Evolutionary conservation across 1,140 invertebrate genomes (phyloP).

Genomic region (Myzus persicae): DNA sequence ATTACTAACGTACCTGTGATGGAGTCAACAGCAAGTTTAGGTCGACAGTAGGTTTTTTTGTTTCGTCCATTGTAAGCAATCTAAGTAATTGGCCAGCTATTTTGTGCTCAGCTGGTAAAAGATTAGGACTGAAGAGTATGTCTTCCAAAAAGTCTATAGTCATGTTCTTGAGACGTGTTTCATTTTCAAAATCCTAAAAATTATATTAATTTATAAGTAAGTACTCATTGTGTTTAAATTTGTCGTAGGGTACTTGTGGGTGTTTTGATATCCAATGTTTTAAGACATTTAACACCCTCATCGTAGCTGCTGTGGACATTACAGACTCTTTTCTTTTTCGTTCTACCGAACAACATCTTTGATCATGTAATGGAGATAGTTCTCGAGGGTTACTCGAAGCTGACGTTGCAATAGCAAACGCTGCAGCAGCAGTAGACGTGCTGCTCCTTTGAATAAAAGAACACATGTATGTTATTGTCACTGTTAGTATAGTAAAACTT

Average conservation of each 20-base stretch:
- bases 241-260: conserved; percentile 65
- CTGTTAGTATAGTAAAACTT: conserved; percentile 1
- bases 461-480: not conserved
- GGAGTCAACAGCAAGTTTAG: conserved; percentile 76
- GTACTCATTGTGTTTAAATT: not conserved
- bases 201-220: not conserved
- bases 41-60: conserved; percentile 71
- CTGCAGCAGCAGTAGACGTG: conserved; percentile 86
- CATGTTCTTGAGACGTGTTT: conserved; percentile 76
- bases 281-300: conserved; percentile 90
- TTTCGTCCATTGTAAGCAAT: conserved; percentile 79
- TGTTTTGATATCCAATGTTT: conserved; percentile 80
- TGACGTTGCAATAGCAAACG: conserved; percentile 91
- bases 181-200: conserved; percentile 82
- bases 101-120: conserved; percentile 91
- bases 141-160: conserved; percentile 90
- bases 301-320: conserved; percentile 90
- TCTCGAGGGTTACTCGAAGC: conserved; percentile 83
- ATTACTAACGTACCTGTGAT: conserved; percentile 70
- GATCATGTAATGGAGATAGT: conserved; percentile 63
- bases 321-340: conserved; percentile 80
- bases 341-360: conserved; percentile 64
- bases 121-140: conserved; percentile 82
- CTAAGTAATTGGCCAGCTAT: conserved; percentile 82
- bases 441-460: conserved; percentile 74